Evolutionary conservation across 2,797 vertebrate species (phyloP), one percentile per base, ranked within the genome.

Genomic region (Micropoecilia bifurca): DNA sequence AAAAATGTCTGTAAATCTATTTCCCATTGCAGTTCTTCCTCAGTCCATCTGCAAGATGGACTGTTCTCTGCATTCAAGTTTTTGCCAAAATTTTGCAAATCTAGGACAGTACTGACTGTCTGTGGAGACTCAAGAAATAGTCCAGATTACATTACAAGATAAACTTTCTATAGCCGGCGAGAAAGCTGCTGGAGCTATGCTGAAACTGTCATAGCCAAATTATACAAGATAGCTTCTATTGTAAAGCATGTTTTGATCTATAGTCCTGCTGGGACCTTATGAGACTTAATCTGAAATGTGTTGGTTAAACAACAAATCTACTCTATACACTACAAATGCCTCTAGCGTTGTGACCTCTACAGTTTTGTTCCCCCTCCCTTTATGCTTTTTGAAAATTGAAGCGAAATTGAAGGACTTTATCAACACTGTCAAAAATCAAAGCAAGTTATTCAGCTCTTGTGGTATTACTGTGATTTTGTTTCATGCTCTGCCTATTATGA

Each of bases 31-130:
- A 59, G 43, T 66, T 73, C 30, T 73, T 46, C 43, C 39, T 48
- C 25, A 39, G 63, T 73, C 83, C 80, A 85, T 91, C 84, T 86
- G 84, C 55, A 75, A 55, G 66, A 57, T 68, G n/a, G n/a, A n/a
- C n/a, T 86, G 79, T 81, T 88, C 46, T 81, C 83, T 72, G 66
- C 41, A 69, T 48, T 28, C 28, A 25, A 16, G 71, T 46, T 30
- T 76, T 74, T 83, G 63, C 61, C 79, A 83, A 57, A 81, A 81
- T n/a, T 74, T 77, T 41, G 63, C 36, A 68, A 41, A 68, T 68
- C 36, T 68, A 43, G 33, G 73, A 74, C 28, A 73, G 63, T 22
- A 50, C 68, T 61, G 48, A 69, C 43, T 73, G 45, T 74, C 33
- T 47, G 74, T 57, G 79, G 66, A 71, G 71, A 68, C 36, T 71